A percentile compares a stretch with the other conserved stretches of the same genome.
phyloP scores from a whole-genome alignment of 35 echinoderm and acorn worm species.

The Holothuria glaberrima region DNA sequence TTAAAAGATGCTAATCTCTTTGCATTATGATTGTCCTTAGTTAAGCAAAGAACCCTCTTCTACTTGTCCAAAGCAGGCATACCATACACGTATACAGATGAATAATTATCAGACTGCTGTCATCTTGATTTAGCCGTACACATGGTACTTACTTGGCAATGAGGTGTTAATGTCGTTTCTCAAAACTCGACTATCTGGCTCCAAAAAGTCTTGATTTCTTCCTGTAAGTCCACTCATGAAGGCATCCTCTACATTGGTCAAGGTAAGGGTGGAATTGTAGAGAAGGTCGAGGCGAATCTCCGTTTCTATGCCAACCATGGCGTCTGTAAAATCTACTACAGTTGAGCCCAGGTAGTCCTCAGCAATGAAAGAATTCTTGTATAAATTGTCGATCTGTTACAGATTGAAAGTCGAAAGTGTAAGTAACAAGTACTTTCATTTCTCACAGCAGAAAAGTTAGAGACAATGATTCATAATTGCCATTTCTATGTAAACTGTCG shows the following conservation, averaged over 20 bases:
- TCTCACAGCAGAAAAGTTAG: too few species aligned
- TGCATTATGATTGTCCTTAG: too few species aligned
- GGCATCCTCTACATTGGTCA: conserved; percentile 13
- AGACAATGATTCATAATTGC: too few species aligned
- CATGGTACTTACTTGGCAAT: background rate
- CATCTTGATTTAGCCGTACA: background rate
- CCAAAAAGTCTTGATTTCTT: conserved; percentile 44
- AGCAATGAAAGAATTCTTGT: background rate
- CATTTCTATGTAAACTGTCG: too few species aligned
- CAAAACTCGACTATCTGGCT: conserved; percentile 59
- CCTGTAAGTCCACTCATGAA: conserved; percentile 50
- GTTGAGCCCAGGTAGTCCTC: conserved; percentile 25
- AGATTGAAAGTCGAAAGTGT: too few species aligned
- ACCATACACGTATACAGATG: too few species aligned
- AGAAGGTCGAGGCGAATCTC: conserved; percentile 36
- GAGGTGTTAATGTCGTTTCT: conserved; percentile 25
- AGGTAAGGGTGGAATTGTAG: conserved; percentile 4
- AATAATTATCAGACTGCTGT: too few species aligned
- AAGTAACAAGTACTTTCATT: too few species aligned
- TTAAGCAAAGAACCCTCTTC: too few species aligned
- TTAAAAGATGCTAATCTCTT: too few species aligned
- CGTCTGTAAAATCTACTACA: background rate
- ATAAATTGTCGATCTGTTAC: conserved; percentile 21
- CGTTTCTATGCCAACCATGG: background rate
- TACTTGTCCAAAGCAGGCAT: too few species aligned